These are phyloP conservation scores for Eospalax fontanierii DNA, from an alignment of 2,797 vertebrate genomes.

Conservation along the genomic window DNA sequence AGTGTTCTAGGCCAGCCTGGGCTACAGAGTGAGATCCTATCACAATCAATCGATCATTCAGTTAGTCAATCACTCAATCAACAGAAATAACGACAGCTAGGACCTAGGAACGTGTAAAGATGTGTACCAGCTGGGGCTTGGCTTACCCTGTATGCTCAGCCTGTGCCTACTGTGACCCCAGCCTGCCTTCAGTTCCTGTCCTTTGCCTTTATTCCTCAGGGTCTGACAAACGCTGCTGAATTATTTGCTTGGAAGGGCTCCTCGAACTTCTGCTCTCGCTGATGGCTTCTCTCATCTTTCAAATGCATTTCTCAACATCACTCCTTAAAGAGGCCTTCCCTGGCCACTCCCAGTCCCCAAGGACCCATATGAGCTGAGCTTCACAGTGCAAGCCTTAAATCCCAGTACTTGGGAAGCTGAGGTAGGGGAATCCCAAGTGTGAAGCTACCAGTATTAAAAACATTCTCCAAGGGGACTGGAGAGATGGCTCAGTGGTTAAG, in stretches of 20 bases:
- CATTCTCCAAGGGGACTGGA: no score
- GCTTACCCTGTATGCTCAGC: background rate
- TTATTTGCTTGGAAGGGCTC: background rate
- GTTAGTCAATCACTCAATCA: background rate
- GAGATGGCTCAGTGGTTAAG: no score
- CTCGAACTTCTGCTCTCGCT: background rate
- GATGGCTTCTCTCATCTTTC: background rate
- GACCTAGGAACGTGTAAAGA: background rate
- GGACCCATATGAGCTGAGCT: background rate
- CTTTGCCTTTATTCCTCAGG: background rate
- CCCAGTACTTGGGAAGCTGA: background rate
- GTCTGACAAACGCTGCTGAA: background rate
- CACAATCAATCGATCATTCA: background rate
- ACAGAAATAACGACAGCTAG: background rate
- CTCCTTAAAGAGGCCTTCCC: background rate
- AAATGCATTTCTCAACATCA: background rate
- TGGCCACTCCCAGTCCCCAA: background rate
- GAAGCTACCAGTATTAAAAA: background rate
- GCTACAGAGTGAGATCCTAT: background rate
- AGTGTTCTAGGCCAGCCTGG: background rate
- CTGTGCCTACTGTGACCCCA: background rate
- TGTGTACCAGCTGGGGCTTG: background rate
- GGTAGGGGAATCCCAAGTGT: background rate
- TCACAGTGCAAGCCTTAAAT: background rate
- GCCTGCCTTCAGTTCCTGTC: background rate